Evolutionary conservation across 1,140 invertebrate species (phyloP), one percentile per base, ranked within the genome.

Genomic region (Dermatophagoides farinae): DNA sequence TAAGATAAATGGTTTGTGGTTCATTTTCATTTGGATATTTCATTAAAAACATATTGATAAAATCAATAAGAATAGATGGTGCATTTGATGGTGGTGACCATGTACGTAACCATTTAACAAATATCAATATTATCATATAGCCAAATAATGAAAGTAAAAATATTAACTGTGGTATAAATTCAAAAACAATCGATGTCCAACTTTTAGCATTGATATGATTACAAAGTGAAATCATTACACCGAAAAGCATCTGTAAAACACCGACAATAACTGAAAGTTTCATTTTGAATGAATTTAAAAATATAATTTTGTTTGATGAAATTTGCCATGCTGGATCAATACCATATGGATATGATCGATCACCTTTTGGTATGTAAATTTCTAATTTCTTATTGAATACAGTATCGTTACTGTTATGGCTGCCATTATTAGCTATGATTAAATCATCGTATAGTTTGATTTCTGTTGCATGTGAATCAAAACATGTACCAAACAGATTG

Each of bases 221-320:
- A 50, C 85, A 76, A 38, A 93, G 78, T 66, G 84, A 87, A 67
- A 97, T 79, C 67, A 79, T 78, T 1, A 97, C 83, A 59, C 93
- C 93, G 72, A 97, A 97, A 52, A 90, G 79, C 93, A 98, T 98
- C 71, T 98, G 93, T 58, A 82, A 68, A 1, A 98, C 87, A 50
- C 92, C 93, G 66, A 96, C 81, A 65, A 97, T 91, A 61, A 98
- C 88, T 18, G 91, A 96, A 41, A 95, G 74, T 71, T 98, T 98
- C 95, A 98, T 98, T 77, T 98, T 98, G 74, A 87, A 91, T 0
- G 90, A 92, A 75, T 98, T 98, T 22, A 90, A 75, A 74, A 95
- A 97, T 51, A 88, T 84, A 66, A 98, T 93, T 74, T 97, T 97
- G 75, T 98, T 98, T 60, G 81, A 77, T 1, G 90, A 80, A 58